A percentile compares a stretch with the other conserved stretches of the same genome.
phyloP scores from a whole-genome alignment of 2,113 vertebrate genomes.

The Mesocricetus auratus region DNA sequence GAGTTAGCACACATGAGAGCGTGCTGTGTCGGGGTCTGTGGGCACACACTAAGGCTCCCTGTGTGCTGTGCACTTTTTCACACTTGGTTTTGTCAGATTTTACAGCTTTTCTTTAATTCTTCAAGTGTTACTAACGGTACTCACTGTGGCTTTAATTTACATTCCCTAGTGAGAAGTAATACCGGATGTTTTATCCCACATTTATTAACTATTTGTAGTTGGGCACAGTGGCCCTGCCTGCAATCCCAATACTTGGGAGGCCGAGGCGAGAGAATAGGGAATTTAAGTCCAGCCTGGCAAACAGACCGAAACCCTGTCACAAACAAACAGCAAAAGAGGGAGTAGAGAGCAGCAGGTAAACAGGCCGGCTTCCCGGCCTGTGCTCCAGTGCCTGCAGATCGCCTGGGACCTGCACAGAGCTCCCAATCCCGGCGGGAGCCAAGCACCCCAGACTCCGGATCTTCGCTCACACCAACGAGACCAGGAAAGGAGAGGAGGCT shows the following conservation, averaged over 20 bases:
- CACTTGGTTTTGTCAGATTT: neutral
- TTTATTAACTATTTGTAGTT: neutral
- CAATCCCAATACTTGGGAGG: neutral
- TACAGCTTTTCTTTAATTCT: neutral
- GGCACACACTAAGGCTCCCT: neutral
- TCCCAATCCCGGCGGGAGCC: too few species aligned
- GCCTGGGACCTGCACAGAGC: too few species aligned
- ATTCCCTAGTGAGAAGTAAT: neutral
- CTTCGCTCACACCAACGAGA: too few species aligned
- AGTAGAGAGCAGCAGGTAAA: neutral
- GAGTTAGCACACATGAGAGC: accelerated
- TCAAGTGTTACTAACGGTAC: neutral
- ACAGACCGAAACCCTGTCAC: neutral
- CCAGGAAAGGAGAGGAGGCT: too few species aligned
- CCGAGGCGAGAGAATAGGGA: neutral
- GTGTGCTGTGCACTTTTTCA: neutral
- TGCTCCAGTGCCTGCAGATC: too few species aligned
- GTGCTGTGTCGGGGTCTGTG: neutral
- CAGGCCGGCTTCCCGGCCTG: too few species aligned
- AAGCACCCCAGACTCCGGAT: too few species aligned
- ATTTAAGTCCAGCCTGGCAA: neutral
- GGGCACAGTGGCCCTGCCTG: neutral
- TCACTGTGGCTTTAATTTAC: neutral
- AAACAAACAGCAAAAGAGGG: neutral
- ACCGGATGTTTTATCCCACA: neutral